Evolutionary conservation across 2,888 invertebrate genomes (phyloP).

Genomic region (Rhingia rostrata): DNA sequence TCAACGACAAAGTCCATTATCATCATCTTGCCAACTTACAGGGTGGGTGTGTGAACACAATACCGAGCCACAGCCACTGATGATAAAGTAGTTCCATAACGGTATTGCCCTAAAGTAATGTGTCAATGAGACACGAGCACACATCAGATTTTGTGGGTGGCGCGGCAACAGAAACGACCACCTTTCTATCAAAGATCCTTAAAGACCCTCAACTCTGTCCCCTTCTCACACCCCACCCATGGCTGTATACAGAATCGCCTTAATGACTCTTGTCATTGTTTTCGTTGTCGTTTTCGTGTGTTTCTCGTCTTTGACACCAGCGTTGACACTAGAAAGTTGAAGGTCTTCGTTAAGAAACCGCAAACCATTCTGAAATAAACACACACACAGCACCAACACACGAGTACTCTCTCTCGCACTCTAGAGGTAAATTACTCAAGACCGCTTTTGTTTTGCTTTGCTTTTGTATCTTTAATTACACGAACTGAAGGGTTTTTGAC

Average conservation of each 20-base stretch:
- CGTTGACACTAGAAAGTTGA: conserved; percentile 69
- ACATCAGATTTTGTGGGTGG: conserved; percentile 25
- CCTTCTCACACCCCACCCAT: not conserved
- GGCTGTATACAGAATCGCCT: conserved; percentile 13
- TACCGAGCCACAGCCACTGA: conserved; percentile 9
- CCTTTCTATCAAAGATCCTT: conserved; percentile 31
- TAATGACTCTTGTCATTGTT: conserved; percentile 61
- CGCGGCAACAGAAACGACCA: not conserved
- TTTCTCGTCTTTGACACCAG: conserved; percentile 53
- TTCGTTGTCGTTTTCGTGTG: conserved; percentile 8
- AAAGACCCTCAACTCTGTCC: not conserved
- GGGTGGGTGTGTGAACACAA: conserved; percentile 35
- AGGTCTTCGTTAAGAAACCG: conserved; percentile 68
- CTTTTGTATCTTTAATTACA: conserved; percentile 38
- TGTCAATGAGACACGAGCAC: conserved; percentile 53
- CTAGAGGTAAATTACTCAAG: conserved; percentile 58
- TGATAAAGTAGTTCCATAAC: conserved; percentile 60
- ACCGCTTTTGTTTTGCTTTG: conserved; percentile 15
- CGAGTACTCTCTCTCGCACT: not conserved
- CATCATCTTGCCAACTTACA: conserved; percentile 37
- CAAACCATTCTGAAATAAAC: conserved; percentile 41
- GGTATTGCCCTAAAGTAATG: conserved; percentile 69
- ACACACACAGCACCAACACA: conserved; percentile 12
- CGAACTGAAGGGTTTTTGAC: not conserved
- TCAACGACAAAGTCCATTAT: conserved; percentile 43